Base-by-base conservation (phyloP, 2,888 invertebrate genomes). In the Chromoteleia sp. region DNA sequence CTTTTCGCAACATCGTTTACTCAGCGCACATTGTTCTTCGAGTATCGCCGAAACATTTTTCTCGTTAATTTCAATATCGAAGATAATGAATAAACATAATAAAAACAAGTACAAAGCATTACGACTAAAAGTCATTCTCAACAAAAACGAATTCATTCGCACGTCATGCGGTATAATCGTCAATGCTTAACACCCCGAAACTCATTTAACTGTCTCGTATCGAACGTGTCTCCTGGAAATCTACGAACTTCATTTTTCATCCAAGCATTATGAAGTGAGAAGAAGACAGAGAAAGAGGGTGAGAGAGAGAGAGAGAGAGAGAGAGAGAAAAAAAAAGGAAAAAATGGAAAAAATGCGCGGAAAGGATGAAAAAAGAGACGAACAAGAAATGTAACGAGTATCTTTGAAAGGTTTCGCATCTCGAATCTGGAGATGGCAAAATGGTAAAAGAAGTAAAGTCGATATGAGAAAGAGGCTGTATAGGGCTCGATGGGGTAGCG, bases 401-500 rank as follows among this genome's bases (percentile, higher is more conserved):
- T 65, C 61, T 76, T 73, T 73, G 81, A 74, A 73, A 77, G 77
- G 68, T 73, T 73, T 81, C 76, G 41, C 73, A 71, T 76, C 58
- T 63, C 68, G 80, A 80, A 63, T 80, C 81, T 70, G 65, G 65
- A 71, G 65, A 71, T 59, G 81, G 77, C 63, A 48, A 78, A 74
- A 71, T 65, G 65, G 52, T 43, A 65, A 75, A 78, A 70, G 82
- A 75, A 74, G 67, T 54, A 59, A 67, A 76, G 79, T 71, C 68
- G 79, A 68, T 59, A 71, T 75, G 75, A 76, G 79, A 75, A 61
- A 61, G 73, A 73, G 76, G 78, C 56, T 68, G 50, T 79, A 77
- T 52, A 59, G 65, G 76, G 65, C 83, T 83, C 75, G 83, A 82
- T 82, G 79, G 84, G 83, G 83, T 77, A 78, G 83, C 84, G 76